Base-by-base conservation (phyloP, 2,797 vertebrate species). In the Pipistrellus kuhlii region DNA sequence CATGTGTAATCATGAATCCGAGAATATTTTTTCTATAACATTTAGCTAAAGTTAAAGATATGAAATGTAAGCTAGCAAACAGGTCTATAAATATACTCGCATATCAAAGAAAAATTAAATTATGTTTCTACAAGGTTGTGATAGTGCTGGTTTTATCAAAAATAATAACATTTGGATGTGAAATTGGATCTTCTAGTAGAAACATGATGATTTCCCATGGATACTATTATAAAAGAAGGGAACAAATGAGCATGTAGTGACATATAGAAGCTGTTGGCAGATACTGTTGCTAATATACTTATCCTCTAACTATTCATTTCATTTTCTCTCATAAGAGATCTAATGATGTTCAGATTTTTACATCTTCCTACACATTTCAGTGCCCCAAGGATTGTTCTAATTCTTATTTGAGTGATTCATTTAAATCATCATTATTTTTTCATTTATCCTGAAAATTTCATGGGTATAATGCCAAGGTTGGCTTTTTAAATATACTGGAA, bases 11-110 rank as follows among this genome's bases (percentile, higher is more conserved):
- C 57, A 80, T 9, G 35, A 87, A 84, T 62, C 57, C 51, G 9
- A 86, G 20, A 62, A 89, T 69, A 41, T 1, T 55, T 90, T 48
- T 77, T 32, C 6, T 69, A n/a, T 35, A 53, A 80, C 0, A 51
- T 71, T 64, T 48, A 92, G n/a, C 8, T 55, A 59, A 90, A 87
- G 68, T 77, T 89, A 64, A 71, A 95, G 17, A 80, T n/a, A 82
- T 51, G 11, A 86, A 89, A 94, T 46, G 2, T 21, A 90, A 73
- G 17, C 27, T 8, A 85, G 41, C 59, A 93, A 89, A 62, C 1
- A 62, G 8, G 12, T 72, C 46, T 32, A 53, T 83, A 68, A 48
- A 85, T 41, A 57, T 51, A 41, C 25, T 41, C 92, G 2, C 2
- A 83, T 59, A 59, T 77, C 13, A 81, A 64, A 13, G 8, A 85